Conservation (phyloP, 1,140 invertebrate genomes). For the Drosophila santomea region DNA sequence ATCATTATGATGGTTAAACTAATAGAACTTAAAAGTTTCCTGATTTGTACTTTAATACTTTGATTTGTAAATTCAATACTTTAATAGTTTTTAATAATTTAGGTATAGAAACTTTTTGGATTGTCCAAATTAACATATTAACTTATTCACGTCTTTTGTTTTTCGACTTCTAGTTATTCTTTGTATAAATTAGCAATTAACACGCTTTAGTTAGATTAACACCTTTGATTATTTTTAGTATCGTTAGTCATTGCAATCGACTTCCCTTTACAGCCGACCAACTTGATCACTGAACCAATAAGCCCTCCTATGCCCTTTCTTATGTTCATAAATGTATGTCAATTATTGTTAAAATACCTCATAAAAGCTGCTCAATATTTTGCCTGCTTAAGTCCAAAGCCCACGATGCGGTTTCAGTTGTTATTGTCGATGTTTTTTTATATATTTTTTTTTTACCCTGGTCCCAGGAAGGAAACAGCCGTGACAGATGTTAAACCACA, state of each 20-base stretch:
- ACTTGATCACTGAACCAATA: constrained; percentile 15
- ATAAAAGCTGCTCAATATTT: constrained; percentile 59
- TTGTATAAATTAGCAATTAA: neutral
- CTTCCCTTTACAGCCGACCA: neutral
- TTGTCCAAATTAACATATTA: neutral
- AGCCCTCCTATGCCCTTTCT: neutral
- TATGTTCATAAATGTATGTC: constrained; percentile 30
- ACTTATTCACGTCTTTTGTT: no score
- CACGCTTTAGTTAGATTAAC: constrained; percentile 17
- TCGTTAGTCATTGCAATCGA: neutral
- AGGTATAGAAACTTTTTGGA: no score
- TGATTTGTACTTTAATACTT: no score
- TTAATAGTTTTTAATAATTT: no score
- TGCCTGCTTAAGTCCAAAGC: constrained; percentile 39
- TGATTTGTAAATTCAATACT: no score
- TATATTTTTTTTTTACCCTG: neutral
- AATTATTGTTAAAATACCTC: constrained; percentile 48
- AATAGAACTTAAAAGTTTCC: no score
- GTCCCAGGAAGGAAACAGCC: constrained; percentile 59
- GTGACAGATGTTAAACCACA: constrained; percentile 78
- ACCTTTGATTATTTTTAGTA: neutral
- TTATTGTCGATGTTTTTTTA: constrained; percentile 2
- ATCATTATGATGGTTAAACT: no score
- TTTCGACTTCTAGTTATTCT: no score
- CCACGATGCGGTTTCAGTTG: constrained; percentile 39